Conservation (phyloP, 2,113 vertebrate genomes). For the Gyps fulvus region DNA sequence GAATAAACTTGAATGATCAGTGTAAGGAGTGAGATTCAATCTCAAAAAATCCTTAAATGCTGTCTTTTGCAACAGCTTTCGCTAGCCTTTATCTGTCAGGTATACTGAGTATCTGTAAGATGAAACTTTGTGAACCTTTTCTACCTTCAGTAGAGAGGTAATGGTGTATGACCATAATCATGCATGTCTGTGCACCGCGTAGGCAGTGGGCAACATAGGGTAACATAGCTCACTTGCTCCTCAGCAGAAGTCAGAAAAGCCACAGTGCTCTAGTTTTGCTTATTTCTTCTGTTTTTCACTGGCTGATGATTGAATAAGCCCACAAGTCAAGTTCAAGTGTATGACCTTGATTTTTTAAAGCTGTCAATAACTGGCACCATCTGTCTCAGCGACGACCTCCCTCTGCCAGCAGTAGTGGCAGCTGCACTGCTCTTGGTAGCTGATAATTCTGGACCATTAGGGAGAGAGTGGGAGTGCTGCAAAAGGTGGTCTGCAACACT, state of each 20-base stretch:
- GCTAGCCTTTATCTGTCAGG: background rate
- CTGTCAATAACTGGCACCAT: background rate
- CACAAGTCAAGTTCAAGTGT: background rate
- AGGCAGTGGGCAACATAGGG: background rate
- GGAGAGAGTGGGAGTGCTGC: background rate
- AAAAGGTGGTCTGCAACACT: background rate
- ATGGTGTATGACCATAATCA: background rate
- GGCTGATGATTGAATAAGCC: background rate
- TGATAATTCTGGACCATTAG: background rate
- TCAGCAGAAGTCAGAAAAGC: background rate
- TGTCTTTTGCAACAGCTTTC: background rate
- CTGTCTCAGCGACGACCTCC: background rate
- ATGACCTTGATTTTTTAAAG: background rate
- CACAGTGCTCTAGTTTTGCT: background rate
- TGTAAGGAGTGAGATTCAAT: background rate
- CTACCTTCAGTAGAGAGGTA: background rate
- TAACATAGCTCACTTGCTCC: background rate
- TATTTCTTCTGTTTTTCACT: background rate
- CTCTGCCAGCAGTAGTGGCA: background rate
- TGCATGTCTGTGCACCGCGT: rapidly evolving
- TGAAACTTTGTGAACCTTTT: background rate
- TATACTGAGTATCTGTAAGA: background rate
- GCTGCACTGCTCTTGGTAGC: background rate
- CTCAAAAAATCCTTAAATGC: background rate
- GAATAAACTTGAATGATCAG: background rate